Evolutionary conservation across 2,888 invertebrate genomes (phyloP).

Genomic region (Thymelicus lineola): DNA sequence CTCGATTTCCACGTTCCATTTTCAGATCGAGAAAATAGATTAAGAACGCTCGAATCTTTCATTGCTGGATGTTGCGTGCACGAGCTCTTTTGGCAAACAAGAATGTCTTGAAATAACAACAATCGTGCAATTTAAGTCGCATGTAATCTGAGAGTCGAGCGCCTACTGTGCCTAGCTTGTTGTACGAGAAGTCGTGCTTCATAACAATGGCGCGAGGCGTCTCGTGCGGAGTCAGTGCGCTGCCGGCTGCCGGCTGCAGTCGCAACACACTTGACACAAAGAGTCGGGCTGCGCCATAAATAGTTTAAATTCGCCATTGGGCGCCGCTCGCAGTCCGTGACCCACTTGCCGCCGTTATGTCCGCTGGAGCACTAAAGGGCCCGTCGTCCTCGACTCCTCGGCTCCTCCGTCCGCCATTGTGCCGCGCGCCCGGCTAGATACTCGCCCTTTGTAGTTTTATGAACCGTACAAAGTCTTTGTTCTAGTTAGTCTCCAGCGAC

Average conservation of each 20-base stretch:
- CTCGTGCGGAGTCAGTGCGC: not conserved
- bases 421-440: conserved; percentile 6
- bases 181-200: conserved; percentile 5
- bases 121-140: not conserved
- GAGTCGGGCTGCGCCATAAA: conserved; percentile 19
- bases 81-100: not conserved
- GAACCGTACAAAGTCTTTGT: conserved; percentile 20
- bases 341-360: conserved; percentile 26
- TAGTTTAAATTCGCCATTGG: conserved; percentile 25
- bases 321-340: conserved; percentile 16
- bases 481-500: not conserved
- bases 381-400: conserved; percentile 23
- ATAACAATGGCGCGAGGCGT: not conserved
- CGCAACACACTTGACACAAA: conserved; percentile 15
- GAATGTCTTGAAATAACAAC: not conserved
- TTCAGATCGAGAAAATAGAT: not conserved
- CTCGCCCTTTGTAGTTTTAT: conserved; percentile 20
- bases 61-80: too few species aligned
- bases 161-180: not conserved
- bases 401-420: conserved; percentile 2
- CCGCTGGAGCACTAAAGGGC: conserved; percentile 22
- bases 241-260: not conserved
- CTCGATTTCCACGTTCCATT: not conserved
- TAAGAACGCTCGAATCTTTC: too few species aligned
- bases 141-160: conserved; percentile 3